These are phyloP conservation scores for Aurelia aurita complex sp. Pacific DNA, from an alignment of 30 jellyfish, hydroid and myxozoan genomes.

Conservation along the genomic window DNA sequence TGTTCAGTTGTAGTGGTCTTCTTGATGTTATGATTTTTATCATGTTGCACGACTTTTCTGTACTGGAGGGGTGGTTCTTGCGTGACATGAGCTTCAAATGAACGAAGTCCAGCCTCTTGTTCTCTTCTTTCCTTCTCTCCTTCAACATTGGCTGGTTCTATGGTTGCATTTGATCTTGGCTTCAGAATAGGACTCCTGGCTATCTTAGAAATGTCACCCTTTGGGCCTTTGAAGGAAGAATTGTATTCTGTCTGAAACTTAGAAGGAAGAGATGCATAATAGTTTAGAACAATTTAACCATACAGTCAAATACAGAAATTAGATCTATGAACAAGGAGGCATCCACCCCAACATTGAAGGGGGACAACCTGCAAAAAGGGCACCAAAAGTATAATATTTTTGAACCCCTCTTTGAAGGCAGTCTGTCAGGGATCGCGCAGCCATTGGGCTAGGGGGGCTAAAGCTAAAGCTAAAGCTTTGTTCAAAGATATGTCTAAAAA, in stretches of 20 bases:
- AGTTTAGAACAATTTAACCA: too few species aligned
- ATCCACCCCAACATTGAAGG: too few species aligned
- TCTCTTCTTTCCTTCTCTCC: not conserved
- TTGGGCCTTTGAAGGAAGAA: constrained; percentile 55
- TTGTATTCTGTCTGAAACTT: constrained; percentile 75
- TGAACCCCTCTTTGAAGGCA: too few species aligned
- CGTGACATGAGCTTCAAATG: constrained; percentile 24
- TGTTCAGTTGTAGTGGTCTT: constrained; percentile 7
- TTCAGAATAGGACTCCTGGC: constrained; percentile 63
- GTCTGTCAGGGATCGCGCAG: too few species aligned
- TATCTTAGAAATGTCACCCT: not conserved
- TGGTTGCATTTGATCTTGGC: constrained; percentile 30
- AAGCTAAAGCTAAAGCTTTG: too few species aligned
- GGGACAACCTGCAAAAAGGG: too few species aligned
- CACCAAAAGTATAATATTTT: too few species aligned
- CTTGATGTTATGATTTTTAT: constrained; percentile 26
- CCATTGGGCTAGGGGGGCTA: too few species aligned
- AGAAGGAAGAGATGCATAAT: too few species aligned
- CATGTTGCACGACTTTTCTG: constrained; percentile 15
- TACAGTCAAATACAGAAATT: too few species aligned
- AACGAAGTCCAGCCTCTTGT: constrained; percentile 53
- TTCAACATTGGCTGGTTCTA: not conserved
- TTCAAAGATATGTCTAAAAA: too few species aligned
- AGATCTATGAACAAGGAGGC: too few species aligned
- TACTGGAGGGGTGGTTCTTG: constrained; percentile 74